Evolutionary conservation across 2,888 invertebrate species (phyloP), one percentile per base, ranked within the genome.

Genomic region (Xanthorhoe designata): DNA sequence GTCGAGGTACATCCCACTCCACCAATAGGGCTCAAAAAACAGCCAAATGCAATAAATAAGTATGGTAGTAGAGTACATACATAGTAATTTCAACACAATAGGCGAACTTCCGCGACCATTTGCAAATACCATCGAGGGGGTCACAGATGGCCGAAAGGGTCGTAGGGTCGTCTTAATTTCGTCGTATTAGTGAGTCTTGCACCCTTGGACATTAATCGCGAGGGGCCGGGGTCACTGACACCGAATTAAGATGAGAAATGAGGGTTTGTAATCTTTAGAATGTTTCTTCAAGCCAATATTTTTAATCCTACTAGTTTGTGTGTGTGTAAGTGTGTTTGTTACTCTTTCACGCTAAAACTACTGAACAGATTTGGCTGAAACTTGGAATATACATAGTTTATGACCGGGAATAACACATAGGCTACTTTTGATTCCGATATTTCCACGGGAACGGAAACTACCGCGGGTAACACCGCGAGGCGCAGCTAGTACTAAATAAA

Each of bases 111-210:
- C 60, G 64, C 52, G 69, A 76, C 83, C 82, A 83, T 76, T 83
- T 79, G 78, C 75, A 64, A 75, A 75, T 73, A 70, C 75, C 73
- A 63, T 75, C 64, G 70, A 73, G 78, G 82, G 88, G 87, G 87
- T 86, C 86, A 82, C 86, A 87, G 85, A 87, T 87, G 87, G 84
- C 78, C 75, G 73, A 73, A 86, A 84, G 90, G 91, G 89, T 89
- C 88, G 80, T 90, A 82, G 90, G 90, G 89, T 89, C 87, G 80
- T 93, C 92, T 93, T 93, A 91, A 92, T 92, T 91, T 92, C 82
- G 82, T 84, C 80, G 89, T 87, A 88, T 91, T 88, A 89, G 86
- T 32, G 32, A 89, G 85, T 90, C 91, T 90, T 91, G 83, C 84
- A 87, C 90, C 92, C 91, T 83, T 85, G 88, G 86, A 83, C 87